Base-by-base conservation (phyloP, 1,140 invertebrate genomes). In the Bombus confusus region DNA sequence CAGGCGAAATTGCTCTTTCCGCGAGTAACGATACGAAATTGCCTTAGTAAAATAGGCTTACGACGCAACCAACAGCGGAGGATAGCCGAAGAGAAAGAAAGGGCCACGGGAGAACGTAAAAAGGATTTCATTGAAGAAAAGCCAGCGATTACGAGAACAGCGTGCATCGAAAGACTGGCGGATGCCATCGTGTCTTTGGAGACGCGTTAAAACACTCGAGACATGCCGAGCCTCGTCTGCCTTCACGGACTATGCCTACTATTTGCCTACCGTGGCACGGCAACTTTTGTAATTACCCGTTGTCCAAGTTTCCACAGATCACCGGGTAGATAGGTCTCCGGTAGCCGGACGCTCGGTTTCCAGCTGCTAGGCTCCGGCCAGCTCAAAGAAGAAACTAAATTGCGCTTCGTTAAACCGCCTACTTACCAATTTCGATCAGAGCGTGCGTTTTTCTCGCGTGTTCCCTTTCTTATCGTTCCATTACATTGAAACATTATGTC, bases 401-500 rank as follows among this genome's bases (percentile, higher is more conserved):
- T 83, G 72, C 52, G 47, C 66, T 83, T 83, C 80, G 80, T 83
- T 83, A 83, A 83, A 41, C 80, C 80, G 31, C 72, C 59, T 83
- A 66, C 59, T 83, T 83, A 76, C 39, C 80, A 83, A 83, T 83
- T 83, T 83, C 41, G 72, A 83, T 83, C 72, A 76, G 80, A 25
- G 31, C 2, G 31, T 3, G 5, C 72, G 68, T 83, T 83, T 75
- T 83, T 83, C 80, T 41, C 57, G 15, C 41, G 72, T 52, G 72
- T 66, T 52, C 41, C 57, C 31, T 66, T 83, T 83, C 72, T 83
- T 83, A 52, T 83, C 80, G 71, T 28, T 25, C 39, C 80, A 76
- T 76, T 76, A 76, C 80, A 76, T 82, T 66, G 72, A 76, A 83
- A 76, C 80, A 47, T 83, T 83, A 83, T 76, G 72, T 83, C 72